A percentile compares a stretch with the other conserved stretches of the same genome.
These are phyloP conservation scores for Radopholus similis DNA, from an alignment of 1,140 invertebrate species.

Conservation along the genomic window DNA sequence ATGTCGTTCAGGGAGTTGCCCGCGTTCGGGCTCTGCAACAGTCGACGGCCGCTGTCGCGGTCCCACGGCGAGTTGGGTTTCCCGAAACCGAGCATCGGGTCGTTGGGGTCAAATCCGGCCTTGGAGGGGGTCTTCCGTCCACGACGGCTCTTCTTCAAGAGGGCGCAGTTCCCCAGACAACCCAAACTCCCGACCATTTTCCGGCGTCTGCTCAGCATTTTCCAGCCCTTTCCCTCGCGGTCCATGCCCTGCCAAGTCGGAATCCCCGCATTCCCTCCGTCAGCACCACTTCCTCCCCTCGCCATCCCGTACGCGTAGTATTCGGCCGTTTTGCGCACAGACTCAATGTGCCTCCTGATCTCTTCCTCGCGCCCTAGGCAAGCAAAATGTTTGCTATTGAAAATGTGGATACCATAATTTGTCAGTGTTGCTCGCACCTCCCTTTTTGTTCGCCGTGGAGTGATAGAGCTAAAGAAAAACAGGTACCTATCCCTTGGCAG, in stretches of 20 bases:
- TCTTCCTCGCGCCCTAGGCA: not conserved
- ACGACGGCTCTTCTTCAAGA: not conserved
- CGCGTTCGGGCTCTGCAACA: not conserved
- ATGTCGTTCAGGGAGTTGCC: not conserved
- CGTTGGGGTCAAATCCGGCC: constrained; percentile 10
- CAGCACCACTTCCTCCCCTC: too few relatives aligned
- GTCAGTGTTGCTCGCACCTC: not conserved
- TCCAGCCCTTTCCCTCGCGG: not conserved
- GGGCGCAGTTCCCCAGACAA: too few relatives aligned
- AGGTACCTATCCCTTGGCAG: too few relatives aligned
- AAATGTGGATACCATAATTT: not conserved
- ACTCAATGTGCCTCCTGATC: constrained; percentile 1
- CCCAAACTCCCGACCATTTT: not conserved
- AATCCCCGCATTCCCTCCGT: not conserved
- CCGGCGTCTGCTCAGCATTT: constrained; percentile 1
- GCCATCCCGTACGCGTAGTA: constrained; percentile 18
- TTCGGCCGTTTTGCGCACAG: constrained; percentile 8
- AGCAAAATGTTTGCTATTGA: not conserved
- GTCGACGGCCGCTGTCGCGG: not conserved
- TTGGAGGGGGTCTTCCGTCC: not conserved
- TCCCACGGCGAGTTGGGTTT: constrained; percentile 13
- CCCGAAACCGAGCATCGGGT: constrained; percentile 18
- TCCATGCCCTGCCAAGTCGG: not conserved
- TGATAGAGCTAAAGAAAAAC: too few relatives aligned
- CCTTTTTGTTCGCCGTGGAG: not conserved